phyloP scores from a whole-genome alignment of 2,888 invertebrate genomes.

The Nasonovia ribisnigri region DNA sequence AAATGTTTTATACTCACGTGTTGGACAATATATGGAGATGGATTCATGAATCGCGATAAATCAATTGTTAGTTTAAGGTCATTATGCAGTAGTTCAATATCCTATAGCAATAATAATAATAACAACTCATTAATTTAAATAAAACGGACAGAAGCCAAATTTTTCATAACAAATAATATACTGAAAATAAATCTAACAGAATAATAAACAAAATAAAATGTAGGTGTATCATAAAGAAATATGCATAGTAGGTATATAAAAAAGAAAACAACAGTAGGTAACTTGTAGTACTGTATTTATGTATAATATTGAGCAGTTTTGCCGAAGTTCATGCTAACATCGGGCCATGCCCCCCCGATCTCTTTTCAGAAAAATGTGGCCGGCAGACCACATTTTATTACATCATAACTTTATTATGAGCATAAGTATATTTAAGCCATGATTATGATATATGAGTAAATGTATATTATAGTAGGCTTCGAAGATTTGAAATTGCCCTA shows the following conservation, averaged over 20 bases:
- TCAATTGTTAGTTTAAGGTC: slow-evolving; percentile 88
- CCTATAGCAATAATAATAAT: slow-evolving; percentile 69
- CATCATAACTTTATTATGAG: no score
- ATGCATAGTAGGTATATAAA: neutral
- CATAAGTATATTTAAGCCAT: no score
- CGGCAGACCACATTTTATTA: no score
- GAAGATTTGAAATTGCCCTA: no score
- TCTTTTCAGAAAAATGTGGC: no score
- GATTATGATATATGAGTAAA: no score
- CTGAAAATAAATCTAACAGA: no score
- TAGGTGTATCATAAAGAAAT: neutral
- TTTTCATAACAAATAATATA: neutral
- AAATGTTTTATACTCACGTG: slow-evolving; percentile 74
- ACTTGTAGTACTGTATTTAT: neutral
- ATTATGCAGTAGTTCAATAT: slow-evolving; percentile 78
- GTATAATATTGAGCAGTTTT: no score
- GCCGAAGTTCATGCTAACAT: no score
- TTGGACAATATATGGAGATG: slow-evolving; percentile 89
- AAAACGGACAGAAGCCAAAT: neutral
- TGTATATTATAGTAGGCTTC: no score
- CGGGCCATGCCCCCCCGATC: no score
- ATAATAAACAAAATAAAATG: neutral
- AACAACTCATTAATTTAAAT: neutral
- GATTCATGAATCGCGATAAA: slow-evolving; percentile 94
- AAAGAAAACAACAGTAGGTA: neutral